Percentiles rank a stretch among this genome's conserved stretches.
Evolutionary conservation across 2,113 vertebrate species (phyloP).

Genomic region (Rafetus swinhoei): DNA sequence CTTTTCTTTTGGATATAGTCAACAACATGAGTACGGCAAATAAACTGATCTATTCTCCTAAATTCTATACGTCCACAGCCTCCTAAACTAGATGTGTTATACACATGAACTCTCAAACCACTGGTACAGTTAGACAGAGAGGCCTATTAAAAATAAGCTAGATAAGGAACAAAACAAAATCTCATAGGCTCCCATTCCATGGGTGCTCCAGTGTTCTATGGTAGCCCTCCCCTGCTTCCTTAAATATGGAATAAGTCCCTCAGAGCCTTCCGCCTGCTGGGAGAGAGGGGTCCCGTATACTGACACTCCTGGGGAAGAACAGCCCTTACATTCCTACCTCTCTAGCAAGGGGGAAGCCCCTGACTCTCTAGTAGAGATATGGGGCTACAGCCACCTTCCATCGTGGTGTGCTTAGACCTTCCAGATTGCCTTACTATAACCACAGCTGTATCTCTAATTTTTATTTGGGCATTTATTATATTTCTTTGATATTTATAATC

Average conservation of each 20-base stretch:
- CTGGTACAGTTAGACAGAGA: not conserved
- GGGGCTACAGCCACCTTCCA: not conserved
- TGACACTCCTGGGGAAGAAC: not conserved
- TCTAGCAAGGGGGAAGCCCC: not conserved
- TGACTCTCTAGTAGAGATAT: not conserved
- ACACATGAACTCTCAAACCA: not conserved
- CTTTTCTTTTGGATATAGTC: not conserved
- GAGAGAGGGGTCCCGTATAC: not conserved
- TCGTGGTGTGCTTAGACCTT: not conserved
- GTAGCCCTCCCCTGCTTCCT: too few species aligned
- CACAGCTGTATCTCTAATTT: not conserved
- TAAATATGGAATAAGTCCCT: too few species aligned
- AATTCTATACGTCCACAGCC: not conserved
- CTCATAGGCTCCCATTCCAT: not conserved
- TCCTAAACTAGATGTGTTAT: not conserved
- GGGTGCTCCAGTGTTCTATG: too few species aligned
- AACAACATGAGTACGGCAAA: not conserved
- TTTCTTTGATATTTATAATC: not conserved
- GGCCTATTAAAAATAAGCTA: not conserved
- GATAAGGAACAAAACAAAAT: not conserved
- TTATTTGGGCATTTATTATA: not conserved
- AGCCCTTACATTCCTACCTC: not conserved
- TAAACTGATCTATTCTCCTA: accelerated
- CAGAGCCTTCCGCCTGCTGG: too few species aligned
- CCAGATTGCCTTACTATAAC: not conserved